These are phyloP conservation scores for Zootermopsis nevadensis DNA, from an alignment of 2,888 invertebrate genomes.

Conservation along the genomic window DNA sequence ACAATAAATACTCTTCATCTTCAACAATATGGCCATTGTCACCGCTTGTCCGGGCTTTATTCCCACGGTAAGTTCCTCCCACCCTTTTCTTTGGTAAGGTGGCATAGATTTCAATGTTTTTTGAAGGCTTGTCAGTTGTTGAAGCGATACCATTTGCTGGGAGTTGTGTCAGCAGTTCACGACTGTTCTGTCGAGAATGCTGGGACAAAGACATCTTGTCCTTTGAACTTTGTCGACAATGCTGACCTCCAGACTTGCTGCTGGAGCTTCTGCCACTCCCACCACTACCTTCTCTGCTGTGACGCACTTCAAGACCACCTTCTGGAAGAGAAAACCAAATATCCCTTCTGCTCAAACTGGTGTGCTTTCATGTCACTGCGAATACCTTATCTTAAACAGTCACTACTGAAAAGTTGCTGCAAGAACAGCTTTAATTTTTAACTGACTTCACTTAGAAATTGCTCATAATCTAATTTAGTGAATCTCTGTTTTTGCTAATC, in stretches of 20 bases:
- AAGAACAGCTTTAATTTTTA: too few species aligned
- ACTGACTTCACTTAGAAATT: too few species aligned
- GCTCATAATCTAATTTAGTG: too few species aligned
- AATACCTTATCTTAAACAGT: too few species aligned
- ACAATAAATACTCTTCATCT: conserved; percentile 75
- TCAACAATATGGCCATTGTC: conserved; percentile 72
- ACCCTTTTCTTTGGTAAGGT: conserved; percentile 90
- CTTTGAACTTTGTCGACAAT: conserved; percentile 79
- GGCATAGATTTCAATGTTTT: conserved; percentile 89
- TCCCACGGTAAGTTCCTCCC: conserved; percentile 55
- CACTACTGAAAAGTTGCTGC: too few species aligned
- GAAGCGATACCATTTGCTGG: not conserved
- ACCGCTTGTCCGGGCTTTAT: conserved; percentile 58
- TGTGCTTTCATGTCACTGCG: too few species aligned
- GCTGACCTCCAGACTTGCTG: conserved; percentile 66
- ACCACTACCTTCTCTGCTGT: conserved; percentile 81
- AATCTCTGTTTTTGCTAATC: too few species aligned
- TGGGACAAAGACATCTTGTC: conserved; percentile 69
- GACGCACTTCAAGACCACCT: conserved; percentile 70
- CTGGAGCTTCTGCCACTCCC: conserved; percentile 65
- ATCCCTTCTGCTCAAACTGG: too few species aligned
- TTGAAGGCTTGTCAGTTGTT: conserved; percentile 48
- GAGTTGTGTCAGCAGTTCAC: conserved; percentile 65
- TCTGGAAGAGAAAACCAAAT: conserved; percentile 57
- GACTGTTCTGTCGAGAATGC: conserved; percentile 73